Conservation (phyloP, 2,797 vertebrate species). For the Carapus acus region DNA sequence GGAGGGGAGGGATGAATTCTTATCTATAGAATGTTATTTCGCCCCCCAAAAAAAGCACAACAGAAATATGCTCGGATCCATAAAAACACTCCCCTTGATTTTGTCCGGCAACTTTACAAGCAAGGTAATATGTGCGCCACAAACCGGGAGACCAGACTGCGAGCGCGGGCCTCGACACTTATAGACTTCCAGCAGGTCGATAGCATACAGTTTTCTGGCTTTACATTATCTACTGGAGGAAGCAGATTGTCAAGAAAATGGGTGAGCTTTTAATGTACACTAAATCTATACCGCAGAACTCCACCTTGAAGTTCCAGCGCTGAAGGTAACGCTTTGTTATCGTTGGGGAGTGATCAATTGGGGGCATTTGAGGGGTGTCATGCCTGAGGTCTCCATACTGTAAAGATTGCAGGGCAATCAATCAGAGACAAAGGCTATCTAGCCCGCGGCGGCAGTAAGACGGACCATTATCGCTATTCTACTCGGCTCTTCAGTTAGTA, state of each 20-base stretch:
- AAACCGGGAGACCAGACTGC: constrained; percentile 9
- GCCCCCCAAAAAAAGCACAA: too few relatives aligned
- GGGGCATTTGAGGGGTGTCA: constrained; percentile 30
- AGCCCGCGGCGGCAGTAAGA: constrained; percentile 37
- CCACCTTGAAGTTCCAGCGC: constrained; percentile 20
- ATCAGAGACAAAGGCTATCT: constrained; percentile 47
- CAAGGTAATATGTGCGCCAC: background rate
- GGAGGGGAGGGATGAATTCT: constrained; percentile 58
- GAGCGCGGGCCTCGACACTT: constrained; percentile 21
- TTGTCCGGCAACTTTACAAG: constrained; percentile 21
- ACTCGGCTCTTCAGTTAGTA: constrained; percentile 53
- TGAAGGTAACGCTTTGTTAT: constrained; percentile 34
- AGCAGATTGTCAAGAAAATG: constrained; percentile 35
- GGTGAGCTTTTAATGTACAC: constrained; percentile 37
- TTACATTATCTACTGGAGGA: constrained; percentile 37
- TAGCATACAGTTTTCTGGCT: constrained; percentile 33
- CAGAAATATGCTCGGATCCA: constrained; percentile 24
- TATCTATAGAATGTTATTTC: constrained; percentile 20
- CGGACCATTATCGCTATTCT: constrained; percentile 44
- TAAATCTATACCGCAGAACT: constrained; percentile 22
- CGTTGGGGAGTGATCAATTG: constrained; percentile 44
- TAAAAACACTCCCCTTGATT: constrained; percentile 14
- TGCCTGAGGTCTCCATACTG: constrained; percentile 29
- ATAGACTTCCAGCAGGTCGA: constrained; percentile 33
- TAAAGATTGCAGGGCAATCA: constrained; percentile 40